phyloP scores from a whole-genome alignment of 2,888 invertebrate species.

The Craniophora ligustri region DNA sequence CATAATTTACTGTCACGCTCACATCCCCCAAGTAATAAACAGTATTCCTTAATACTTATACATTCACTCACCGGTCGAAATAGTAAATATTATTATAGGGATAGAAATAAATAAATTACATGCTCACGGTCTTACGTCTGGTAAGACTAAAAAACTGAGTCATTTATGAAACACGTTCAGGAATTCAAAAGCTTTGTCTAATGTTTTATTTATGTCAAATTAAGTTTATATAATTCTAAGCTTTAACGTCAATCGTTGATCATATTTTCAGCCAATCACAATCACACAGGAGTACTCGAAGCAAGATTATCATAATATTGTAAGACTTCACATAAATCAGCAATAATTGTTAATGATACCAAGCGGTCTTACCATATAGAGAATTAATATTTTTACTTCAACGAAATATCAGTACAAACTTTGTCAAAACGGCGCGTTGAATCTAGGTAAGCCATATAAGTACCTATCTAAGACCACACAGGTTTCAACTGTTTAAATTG shows the following conservation, averaged over 20 bases:
- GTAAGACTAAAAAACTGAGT: too few species aligned
- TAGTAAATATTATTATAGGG: too few species aligned
- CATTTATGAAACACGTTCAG: too few species aligned
- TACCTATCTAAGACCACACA: conserved; percentile 41
- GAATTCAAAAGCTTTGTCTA: not conserved
- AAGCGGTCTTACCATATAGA: conserved; percentile 34
- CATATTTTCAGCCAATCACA: conserved; percentile 38
- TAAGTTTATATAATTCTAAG: conserved; percentile 6
- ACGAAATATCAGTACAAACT: conserved; percentile 21
- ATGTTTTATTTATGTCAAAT: conserved; percentile 23
- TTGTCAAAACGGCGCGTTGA: conserved; percentile 7
- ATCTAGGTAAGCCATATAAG: conserved; percentile 35
- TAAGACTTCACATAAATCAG: conserved; percentile 40
- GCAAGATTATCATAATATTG: conserved; percentile 35
- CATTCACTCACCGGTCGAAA: too few species aligned
- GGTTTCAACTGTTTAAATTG: conserved; percentile 36
- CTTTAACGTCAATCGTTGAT: conserved; percentile 33
- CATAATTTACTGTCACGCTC: too few species aligned
- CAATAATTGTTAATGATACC: conserved; percentile 34
- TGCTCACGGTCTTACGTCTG: too few species aligned
- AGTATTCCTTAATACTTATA: too few species aligned
- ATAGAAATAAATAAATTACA: too few species aligned
- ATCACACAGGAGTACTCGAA: conserved; percentile 26
- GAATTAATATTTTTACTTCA: conserved; percentile 31
- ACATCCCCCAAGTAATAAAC: too few species aligned